Conservation (phyloP, 2,797 vertebrate species). For the Thripadectes ignobilis region DNA sequence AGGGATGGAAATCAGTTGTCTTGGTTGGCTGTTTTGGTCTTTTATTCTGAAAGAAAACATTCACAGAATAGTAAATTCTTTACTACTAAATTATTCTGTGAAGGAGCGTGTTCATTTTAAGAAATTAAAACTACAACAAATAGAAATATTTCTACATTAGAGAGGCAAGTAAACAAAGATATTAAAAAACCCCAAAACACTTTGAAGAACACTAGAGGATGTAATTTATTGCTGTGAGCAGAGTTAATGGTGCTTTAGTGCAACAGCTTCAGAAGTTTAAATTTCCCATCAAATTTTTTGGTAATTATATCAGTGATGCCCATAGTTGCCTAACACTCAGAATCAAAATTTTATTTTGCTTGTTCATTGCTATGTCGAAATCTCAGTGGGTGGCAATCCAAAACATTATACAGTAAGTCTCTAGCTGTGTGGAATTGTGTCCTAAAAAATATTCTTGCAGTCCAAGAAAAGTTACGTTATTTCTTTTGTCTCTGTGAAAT, state of each 20-base stretch:
- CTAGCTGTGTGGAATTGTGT: background rate
- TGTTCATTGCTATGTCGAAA: background rate
- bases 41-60: background rate
- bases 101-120: background rate
- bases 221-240: background rate
- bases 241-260: background rate
- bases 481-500: background rate
- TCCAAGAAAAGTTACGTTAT: background rate
- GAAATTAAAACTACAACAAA: background rate
- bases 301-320: background rate
- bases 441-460: background rate
- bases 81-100: background rate
- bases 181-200: background rate
- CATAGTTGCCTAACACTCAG: background rate
- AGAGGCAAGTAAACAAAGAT: background rate
- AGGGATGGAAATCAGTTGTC: background rate
- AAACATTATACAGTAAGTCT: background rate
- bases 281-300: background rate
- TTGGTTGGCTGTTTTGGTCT: background rate
- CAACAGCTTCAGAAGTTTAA: background rate
- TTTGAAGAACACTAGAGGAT: background rate
- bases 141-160: background rate
- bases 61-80: background rate
- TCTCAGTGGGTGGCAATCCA: background rate
- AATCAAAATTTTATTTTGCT: background rate